A percentile compares a stretch with the other conserved stretches of the same genome.
These are phyloP conservation scores for Daboia siamensis DNA, from an alignment of 2,113 vertebrate species.

Conservation along the genomic window DNA sequence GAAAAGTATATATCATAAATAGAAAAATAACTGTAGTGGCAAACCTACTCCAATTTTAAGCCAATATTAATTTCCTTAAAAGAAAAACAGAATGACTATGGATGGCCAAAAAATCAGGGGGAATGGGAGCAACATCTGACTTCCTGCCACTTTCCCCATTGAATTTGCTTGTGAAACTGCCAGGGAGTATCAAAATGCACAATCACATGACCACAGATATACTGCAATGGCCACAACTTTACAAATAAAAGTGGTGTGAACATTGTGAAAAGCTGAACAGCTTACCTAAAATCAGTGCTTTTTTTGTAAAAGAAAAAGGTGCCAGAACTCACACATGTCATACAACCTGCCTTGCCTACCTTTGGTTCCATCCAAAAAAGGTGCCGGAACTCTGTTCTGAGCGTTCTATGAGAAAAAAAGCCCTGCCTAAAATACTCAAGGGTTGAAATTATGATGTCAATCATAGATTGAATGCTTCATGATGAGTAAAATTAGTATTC, in stretches of 20 bases:
- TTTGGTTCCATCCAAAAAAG: too few relatives aligned
- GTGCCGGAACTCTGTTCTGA: too few relatives aligned
- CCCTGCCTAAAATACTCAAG: background rate
- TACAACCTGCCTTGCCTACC: too few relatives aligned
- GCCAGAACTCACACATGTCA: too few relatives aligned
- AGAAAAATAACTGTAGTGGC: background rate
- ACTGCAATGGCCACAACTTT: background rate
- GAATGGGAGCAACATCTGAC: background rate
- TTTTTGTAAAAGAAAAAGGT: too few relatives aligned
- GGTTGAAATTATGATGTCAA: background rate
- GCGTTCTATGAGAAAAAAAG: too few relatives aligned
- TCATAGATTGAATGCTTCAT: background rate
- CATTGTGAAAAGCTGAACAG: background rate
- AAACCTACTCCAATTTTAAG: background rate
- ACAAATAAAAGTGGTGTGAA: background rate
- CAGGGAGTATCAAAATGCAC: background rate
- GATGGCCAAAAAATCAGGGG: background rate
- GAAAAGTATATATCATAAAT: background rate
- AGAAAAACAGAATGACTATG: background rate
- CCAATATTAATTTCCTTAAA: background rate
- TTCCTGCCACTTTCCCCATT: background rate
- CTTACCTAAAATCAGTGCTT: background rate
- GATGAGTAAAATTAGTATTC: background rate
- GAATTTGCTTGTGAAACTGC: background rate
- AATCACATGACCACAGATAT: background rate